Conservation (phyloP, 2,113 vertebrate genomes). For the Dendropsophus ebraccatus region DNA sequence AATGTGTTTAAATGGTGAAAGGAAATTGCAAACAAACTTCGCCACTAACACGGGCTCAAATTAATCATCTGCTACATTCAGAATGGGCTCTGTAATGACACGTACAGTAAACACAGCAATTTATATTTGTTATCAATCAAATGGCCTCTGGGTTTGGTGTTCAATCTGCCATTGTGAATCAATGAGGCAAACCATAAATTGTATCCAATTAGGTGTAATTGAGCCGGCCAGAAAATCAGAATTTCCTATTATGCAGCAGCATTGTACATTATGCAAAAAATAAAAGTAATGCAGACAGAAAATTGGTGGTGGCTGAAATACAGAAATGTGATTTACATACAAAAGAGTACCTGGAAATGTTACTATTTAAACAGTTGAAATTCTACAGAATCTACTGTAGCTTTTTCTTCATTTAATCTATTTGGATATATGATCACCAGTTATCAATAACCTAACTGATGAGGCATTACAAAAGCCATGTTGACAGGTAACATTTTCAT, state of each 20-base stretch:
- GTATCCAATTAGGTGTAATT: conserved; percentile 55
- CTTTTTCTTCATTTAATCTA: not conserved
- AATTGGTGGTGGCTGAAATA: conserved; percentile 35
- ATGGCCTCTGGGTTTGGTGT: conserved; percentile 46
- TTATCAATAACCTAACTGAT: not conserved
- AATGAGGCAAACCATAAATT: conserved; percentile 53
- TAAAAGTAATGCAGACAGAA: conserved; percentile 13
- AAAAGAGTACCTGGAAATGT: conserved; percentile 18
- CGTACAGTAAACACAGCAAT: conserved; percentile 53
- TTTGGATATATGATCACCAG: not conserved
- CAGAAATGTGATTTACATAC: conserved; percentile 42
- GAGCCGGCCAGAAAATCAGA: conserved; percentile 42
- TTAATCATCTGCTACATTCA: conserved; percentile 48
- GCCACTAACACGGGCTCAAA: conserved; percentile 3
- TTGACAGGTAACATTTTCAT: not conserved
- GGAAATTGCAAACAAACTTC: conserved; percentile 14
- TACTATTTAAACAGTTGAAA: not conserved
- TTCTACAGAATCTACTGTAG: not conserved
- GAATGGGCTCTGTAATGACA: conserved; percentile 53
- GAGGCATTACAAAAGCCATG: not conserved
- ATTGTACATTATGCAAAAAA: conserved; percentile 48
- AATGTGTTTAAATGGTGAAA: conserved; percentile 45
- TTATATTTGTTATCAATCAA: conserved; percentile 57
- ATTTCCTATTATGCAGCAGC: conserved; percentile 51
- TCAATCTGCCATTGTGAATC: conserved; percentile 56